Base-by-base conservation (phyloP, 2,113 vertebrate genomes). In the Bufo bufo region DNA sequence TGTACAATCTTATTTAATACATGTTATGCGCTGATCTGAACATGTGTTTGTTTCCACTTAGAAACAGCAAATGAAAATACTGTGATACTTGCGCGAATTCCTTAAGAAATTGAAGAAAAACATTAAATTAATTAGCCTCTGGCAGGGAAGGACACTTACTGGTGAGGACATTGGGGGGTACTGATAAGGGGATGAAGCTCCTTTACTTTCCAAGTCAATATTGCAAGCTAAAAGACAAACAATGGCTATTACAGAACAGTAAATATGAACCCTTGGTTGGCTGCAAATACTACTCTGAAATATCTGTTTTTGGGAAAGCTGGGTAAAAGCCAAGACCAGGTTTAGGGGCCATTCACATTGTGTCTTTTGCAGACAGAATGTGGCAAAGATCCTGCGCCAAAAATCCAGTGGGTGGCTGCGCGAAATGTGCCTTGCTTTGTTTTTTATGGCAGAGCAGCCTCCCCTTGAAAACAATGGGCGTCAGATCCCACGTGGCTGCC, bases 1-100 rank as follows among this genome's bases (percentile, higher is more conserved):
- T 83, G 58, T 83, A 65, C 81, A 83, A 66, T 66, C 58, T 83
- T 66, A 82, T 63, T 82, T 82, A 82, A 82, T 82, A 82, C 56
- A 82, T 82, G 80, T 49, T 82, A 66, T 47, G 45, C 47, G 19
- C 59, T 83, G 61, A 47, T 83, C 59, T 66, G 33, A 14, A 65
- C 17, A 63, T 83, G 33, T 66, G 58, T 65, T 63, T 20, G 43
- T 66, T 50, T 20, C 81, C 81, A 83, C 45, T 83, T 83, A n/a
- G 23, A 83, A 83, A 23, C 20, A 65, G 61, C 61, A n/a, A 65
- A 61, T 3, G 52, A n/a, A 80, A 80, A 80, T 33, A 50, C 50
- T 79, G 16, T 58, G 52, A 79, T 79, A 58, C 14, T 58, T 43
- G 54, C 16, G 52, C 2, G 9, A 9, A 61, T 59, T 59, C 78